Evolutionary conservation across 2,113 vertebrate species (phyloP).

Genomic region (Prolemur simus): DNA sequence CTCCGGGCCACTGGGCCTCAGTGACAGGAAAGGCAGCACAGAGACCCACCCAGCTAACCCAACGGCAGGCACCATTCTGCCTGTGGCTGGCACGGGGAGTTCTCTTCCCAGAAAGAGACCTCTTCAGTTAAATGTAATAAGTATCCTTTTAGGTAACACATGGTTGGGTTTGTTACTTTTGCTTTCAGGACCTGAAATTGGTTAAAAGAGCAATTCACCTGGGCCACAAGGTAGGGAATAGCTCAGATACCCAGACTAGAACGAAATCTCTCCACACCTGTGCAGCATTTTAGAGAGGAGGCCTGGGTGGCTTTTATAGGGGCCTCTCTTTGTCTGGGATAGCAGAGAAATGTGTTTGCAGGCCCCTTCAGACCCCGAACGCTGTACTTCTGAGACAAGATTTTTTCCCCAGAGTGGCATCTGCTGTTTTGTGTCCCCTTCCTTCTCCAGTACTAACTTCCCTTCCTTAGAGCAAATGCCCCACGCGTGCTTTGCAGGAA

Average conservation of each 20-base stretch:
- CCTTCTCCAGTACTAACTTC: not conserved
- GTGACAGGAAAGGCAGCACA: not conserved
- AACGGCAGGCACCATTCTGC: accelerated
- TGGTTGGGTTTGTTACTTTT: not conserved
- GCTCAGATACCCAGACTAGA: not conserved
- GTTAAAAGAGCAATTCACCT: constrained; percentile 20
- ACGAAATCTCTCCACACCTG: not conserved
- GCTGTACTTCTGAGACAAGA: not conserved
- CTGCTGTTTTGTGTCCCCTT: not conserved
- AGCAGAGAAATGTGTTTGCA: not conserved
- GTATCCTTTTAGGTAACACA: not conserved
- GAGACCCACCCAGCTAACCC: not conserved
- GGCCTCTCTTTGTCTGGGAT: not conserved
- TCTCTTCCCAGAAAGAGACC: not conserved
- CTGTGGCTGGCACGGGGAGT: not conserved
- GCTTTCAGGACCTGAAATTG: constrained; percentile 7
- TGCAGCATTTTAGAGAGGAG: not conserved
- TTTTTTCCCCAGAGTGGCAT: not conserved
- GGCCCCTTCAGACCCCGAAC: not conserved
- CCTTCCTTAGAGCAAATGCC: not conserved
- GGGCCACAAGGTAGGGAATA: not conserved
- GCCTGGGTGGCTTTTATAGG: accelerated
- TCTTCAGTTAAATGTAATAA: not conserved
- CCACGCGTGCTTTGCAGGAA: not conserved
- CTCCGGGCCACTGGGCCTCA: not conserved